Conservation (phyloP, 1,140 invertebrate species). For the Nephila pilipes region DNA sequence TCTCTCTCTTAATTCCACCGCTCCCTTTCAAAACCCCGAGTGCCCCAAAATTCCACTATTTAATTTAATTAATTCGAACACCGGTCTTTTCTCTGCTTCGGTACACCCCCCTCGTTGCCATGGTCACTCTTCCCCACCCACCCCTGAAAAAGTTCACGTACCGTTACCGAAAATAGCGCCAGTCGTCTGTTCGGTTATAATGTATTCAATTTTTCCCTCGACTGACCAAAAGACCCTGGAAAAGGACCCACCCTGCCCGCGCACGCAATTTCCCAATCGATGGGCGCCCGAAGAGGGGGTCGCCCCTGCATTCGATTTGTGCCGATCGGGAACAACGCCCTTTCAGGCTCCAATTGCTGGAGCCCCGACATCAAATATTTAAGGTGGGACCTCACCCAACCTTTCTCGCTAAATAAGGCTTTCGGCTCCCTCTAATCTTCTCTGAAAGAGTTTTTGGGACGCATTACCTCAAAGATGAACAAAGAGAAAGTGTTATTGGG, state of each 20-base stretch:
- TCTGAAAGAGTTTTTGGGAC: neutral
- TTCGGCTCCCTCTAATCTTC: neutral
- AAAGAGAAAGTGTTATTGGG: neutral
- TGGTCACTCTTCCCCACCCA: neutral
- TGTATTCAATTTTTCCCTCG: conserved; percentile 65
- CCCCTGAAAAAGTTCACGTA: neutral
- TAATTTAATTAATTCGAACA: conserved; percentile 11
- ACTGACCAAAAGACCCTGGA: conserved; percentile 39
- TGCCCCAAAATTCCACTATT: too few relatives aligned
- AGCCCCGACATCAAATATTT: conserved; percentile 61
- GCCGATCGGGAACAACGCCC: conserved; percentile 58
- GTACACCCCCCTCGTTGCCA: neutral
- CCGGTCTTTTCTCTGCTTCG: neutral
- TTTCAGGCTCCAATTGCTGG: neutral
- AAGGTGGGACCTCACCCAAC: neutral
- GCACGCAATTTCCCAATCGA: conserved; percentile 62
- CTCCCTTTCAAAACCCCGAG: too few relatives aligned
- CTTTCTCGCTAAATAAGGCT: conserved; percentile 4
- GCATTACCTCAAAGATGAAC: neutral
- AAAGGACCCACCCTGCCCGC: neutral
- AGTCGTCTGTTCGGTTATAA: conserved; percentile 39
- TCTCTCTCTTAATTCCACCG: too few relatives aligned
- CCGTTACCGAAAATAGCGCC: conserved; percentile 51
- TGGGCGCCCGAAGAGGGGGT: conserved; percentile 3
- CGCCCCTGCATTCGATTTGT: conserved; percentile 36